These are phyloP conservation scores for Geotrypetes seraphini DNA, from an alignment of 2,797 vertebrate species.

Conservation along the genomic window DNA sequence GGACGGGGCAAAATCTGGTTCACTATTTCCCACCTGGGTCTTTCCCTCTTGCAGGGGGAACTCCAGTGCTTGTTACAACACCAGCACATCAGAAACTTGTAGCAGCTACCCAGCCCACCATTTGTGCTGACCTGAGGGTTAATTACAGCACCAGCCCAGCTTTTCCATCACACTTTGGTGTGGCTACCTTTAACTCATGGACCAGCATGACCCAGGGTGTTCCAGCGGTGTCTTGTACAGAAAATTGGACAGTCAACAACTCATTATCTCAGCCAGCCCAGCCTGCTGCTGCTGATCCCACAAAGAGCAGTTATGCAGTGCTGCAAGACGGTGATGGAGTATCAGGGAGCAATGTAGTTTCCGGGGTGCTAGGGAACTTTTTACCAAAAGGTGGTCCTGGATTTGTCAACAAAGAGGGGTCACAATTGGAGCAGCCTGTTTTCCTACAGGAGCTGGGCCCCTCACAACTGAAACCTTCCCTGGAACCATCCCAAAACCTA, in stretches of 20 bases:
- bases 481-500: neutral
- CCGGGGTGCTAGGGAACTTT: too few relatives aligned
- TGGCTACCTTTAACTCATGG: neutral
- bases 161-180: neutral
- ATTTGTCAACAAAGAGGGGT: too few relatives aligned
- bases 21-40: conserved; percentile 21
- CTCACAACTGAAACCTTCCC: neutral
- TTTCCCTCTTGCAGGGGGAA: conserved; percentile 25
- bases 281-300: too few relatives aligned
- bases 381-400: too few relatives aligned
- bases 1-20: too few relatives aligned
- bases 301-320: too few relatives aligned
- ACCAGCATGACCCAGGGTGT: neutral
- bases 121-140: conserved; percentile 1
- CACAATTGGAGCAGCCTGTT: neutral
- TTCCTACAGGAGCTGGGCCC: neutral
- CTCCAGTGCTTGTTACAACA: conserved; percentile 31
- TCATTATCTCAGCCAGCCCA: too few relatives aligned
- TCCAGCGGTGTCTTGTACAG: too few relatives aligned
- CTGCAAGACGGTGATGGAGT: too few relatives aligned
- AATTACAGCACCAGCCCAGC: conserved; percentile 2
- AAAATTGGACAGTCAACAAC: conserved; percentile 3
- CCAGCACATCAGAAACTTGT: neutral
- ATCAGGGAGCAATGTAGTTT: too few relatives aligned
- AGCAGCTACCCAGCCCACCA: too few relatives aligned